These are phyloP conservation scores for Sardinella longiceps DNA, from an alignment of 2,797 vertebrate species.

Conservation along the genomic window DNA sequence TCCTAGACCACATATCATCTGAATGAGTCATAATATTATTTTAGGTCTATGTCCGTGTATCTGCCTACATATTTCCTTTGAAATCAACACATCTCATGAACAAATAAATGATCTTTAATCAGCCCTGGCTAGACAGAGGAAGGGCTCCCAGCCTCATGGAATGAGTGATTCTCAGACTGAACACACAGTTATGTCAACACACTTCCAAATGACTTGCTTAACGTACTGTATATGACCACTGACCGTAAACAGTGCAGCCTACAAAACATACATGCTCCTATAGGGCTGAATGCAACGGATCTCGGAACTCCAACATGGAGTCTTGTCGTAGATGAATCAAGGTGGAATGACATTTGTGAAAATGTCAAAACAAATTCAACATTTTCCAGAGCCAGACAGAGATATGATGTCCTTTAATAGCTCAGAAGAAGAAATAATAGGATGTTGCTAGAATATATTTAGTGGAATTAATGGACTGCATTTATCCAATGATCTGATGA, in stretches of 20 bases:
- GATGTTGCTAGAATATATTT: conserved; percentile 27
- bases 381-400: not conserved
- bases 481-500: not conserved
- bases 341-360: conserved; percentile 24
- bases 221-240: conserved; percentile 57
- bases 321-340: not conserved
- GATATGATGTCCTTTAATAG: conserved; percentile 29
- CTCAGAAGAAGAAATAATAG: conserved; percentile 20
- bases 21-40: not conserved
- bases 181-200: conserved; percentile 44
- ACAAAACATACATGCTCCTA: conserved; percentile 39
- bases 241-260: conserved; percentile 57
- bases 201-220: conserved; percentile 54
- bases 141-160: not conserved
- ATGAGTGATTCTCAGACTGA: not conserved
- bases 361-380: conserved; percentile 30
- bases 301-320: not conserved
- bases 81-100: not conserved
- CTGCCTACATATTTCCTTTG: not conserved
- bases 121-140: not conserved
- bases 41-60: not conserved
- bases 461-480: conserved; percentile 33
- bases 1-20: not conserved
- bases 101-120: not conserved
- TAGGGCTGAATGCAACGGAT: conserved; percentile 44